Evolutionary conservation across 35 echinoderm and acorn worm species (phyloP).

Genomic region (Eucidaris tribuloides): DNA sequence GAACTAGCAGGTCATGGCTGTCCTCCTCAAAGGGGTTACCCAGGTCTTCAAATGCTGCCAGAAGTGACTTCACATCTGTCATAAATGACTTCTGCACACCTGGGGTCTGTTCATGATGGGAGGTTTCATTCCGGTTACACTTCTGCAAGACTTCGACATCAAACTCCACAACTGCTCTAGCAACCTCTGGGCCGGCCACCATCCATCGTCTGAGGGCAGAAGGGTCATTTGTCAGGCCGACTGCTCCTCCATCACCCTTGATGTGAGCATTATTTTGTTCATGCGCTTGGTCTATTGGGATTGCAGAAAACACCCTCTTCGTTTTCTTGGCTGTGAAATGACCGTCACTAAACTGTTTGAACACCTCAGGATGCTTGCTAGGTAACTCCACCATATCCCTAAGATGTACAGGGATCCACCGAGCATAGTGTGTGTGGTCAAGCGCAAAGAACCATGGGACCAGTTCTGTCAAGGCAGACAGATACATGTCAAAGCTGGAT

Average conservation of each 20-base stretch:
- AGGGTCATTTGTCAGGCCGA: conserved; percentile 53
- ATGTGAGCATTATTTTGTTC: conserved; percentile 67
- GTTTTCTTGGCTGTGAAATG: conserved; percentile 42
- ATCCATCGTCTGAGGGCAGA: conserved; percentile 47
- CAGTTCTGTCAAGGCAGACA: conserved; percentile 44
- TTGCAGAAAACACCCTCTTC: conserved; percentile 54
- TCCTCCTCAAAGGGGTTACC: conserved; percentile 62
- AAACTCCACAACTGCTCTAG: conserved; percentile 60
- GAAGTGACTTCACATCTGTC: conserved; percentile 17
- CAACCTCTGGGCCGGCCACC: conserved; percentile 61
- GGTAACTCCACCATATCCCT: conserved; percentile 45
- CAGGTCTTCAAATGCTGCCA: conserved; percentile 16
- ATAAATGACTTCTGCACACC: neutral
- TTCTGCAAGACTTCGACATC: neutral
- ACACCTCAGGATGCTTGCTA: conserved; percentile 27
- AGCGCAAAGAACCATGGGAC: conserved; percentile 36
- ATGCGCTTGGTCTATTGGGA: conserved; percentile 66
- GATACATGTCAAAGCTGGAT: conserved; percentile 9
- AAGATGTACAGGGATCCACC: conserved; percentile 56
- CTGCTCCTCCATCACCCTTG: conserved; percentile 54
- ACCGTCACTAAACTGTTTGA: conserved; percentile 42
- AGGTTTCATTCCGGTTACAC: neutral
- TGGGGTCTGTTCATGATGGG: conserved; percentile 28
- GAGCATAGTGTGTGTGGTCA: conserved; percentile 55
- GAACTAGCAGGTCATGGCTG: conserved; percentile 9